Evolutionary conservation across 1,140 invertebrate genomes (phyloP).

Genomic region (Bombus affinis): DNA sequence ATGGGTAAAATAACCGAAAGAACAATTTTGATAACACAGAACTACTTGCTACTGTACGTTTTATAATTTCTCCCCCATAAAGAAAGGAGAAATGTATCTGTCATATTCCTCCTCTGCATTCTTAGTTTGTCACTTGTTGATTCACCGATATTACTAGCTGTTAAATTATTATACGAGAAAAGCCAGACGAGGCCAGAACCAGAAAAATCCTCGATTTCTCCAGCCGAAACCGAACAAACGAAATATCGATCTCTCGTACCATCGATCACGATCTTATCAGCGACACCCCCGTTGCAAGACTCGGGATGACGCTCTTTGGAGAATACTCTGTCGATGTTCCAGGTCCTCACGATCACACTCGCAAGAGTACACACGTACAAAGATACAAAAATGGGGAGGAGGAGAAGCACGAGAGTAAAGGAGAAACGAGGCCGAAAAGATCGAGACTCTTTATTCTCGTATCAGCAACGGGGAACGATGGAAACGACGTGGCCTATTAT

Average conservation of each 20-base stretch:
- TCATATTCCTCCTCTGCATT: too few species aligned
- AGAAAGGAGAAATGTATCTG: too few species aligned
- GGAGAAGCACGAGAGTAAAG: background rate
- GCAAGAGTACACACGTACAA: background rate
- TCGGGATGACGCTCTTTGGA: constrained; percentile 1
- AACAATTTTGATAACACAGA: too few species aligned
- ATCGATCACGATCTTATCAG: constrained; percentile 66
- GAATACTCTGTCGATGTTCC: background rate
- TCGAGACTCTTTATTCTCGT: constrained; percentile 62
- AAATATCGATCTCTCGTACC: constrained; percentile 56
- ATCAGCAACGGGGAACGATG: constrained; percentile 61
- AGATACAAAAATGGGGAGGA: background rate
- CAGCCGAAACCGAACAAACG: background rate
- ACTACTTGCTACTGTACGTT: too few species aligned
- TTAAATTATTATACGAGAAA: background rate
- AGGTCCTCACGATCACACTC: background rate
- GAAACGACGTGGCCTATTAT: constrained; percentile 68
- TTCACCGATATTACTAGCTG: too few species aligned
- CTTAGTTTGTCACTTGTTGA: too few species aligned
- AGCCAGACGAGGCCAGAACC: background rate
- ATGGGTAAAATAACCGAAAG: too few species aligned
- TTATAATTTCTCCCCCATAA: too few species aligned
- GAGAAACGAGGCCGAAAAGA: background rate
- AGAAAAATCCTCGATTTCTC: background rate
- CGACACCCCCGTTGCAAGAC: constrained; percentile 22